Evolutionary conservation across 2,113 vertebrate species (phyloP).

Genomic region (Fregetta grallaria): DNA sequence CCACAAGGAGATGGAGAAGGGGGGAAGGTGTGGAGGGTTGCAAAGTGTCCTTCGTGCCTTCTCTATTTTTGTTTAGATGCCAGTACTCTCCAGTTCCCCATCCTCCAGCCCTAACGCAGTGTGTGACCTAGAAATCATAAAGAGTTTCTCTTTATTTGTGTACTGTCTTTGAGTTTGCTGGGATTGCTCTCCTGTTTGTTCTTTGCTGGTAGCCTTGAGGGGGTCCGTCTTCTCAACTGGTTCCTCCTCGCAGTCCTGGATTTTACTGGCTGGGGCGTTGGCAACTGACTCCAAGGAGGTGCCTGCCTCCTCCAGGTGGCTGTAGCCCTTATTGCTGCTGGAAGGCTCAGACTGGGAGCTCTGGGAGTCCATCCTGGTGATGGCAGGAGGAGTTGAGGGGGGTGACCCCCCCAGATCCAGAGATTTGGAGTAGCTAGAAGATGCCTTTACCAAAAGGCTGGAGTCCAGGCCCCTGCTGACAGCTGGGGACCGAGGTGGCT

Average conservation of each 20-base stretch:
- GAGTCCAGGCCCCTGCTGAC: constrained; percentile 67
- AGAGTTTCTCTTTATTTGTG: constrained; percentile 86
- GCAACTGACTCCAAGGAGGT: constrained; percentile 85
- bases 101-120: constrained; percentile 66
- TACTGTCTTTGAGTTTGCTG: constrained; percentile 73
- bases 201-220: constrained; percentile 63
- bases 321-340: constrained; percentile 92
- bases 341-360: constrained; percentile 83
- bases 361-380: constrained; percentile 76
- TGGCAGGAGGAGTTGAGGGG: constrained; percentile 50
- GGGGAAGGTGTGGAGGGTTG: neutral
- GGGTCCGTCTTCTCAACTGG: constrained; percentile 15
- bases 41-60: neutral
- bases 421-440: constrained; percentile 73
- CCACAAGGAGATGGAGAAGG: constrained; percentile 40
- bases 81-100: constrained; percentile 68
- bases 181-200: constrained; percentile 27
- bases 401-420: constrained; percentile 68
- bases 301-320: constrained; percentile 84
- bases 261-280: constrained; percentile 58
- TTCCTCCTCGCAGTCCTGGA: constrained; percentile 65
- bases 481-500: constrained; percentile 60
- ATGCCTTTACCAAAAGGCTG: constrained; percentile 68
- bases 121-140: constrained; percentile 81
- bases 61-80: constrained; percentile 57